Evolutionary conservation across 2,797 vertebrate genomes (phyloP).

Genomic region (Xenops minutus): DNA sequence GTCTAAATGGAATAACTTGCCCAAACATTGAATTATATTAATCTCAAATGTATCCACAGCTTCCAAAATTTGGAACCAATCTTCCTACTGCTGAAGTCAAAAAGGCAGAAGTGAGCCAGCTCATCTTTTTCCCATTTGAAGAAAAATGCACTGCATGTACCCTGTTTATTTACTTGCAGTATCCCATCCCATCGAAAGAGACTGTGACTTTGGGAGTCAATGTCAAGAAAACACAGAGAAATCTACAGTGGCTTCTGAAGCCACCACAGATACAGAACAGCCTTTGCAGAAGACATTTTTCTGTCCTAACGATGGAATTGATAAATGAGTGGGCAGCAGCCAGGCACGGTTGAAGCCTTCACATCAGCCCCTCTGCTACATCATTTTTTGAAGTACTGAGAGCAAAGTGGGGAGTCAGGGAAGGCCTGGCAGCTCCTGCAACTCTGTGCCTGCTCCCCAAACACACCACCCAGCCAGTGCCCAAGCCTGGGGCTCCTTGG

Average conservation of each 20-base stretch:
- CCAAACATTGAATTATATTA: constrained; percentile 10
- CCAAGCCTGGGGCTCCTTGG: background rate
- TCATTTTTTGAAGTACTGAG: background rate
- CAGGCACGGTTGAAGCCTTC: background rate
- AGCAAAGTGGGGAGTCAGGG: background rate
- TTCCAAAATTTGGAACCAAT: constrained; percentile 25
- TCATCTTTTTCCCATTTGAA: constrained; percentile 9
- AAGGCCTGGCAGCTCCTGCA: background rate
- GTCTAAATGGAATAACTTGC: background rate
- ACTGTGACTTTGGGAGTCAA: background rate
- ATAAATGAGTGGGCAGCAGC: background rate
- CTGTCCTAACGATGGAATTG: background rate
- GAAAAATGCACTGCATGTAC: background rate
- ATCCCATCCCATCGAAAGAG: background rate
- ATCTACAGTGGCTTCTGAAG: background rate
- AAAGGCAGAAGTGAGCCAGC: background rate
- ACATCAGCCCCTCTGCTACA: background rate
- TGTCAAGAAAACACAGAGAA: background rate
- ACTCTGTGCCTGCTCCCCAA: background rate
- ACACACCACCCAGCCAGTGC: fast-evolving
- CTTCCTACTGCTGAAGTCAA: constrained; percentile 5
- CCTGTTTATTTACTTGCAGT: background rate
- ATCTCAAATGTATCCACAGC: background rate
- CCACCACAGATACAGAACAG: fast-evolving
- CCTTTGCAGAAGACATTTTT: background rate